Base-by-base conservation (phyloP, 2,888 invertebrate species). In the Dinocampus coccinellae region DNA sequence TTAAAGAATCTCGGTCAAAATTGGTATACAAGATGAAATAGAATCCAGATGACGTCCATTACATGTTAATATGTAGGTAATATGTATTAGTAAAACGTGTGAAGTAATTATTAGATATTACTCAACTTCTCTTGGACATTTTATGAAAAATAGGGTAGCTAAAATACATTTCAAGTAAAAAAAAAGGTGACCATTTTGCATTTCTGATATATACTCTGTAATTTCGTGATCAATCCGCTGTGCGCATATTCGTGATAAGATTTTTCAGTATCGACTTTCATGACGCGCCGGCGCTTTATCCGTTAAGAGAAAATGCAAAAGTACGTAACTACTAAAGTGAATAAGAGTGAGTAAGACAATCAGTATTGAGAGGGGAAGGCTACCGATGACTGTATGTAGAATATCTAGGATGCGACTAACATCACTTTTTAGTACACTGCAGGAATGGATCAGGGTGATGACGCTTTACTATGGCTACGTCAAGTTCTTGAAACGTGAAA, bases 271-370 rank as follows among this genome's bases (percentile, higher is more conserved):
- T 86, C 81, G 85, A 85, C 85, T 83, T 81, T 77, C 70, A 69
- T 73, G 78, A 70, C n/a, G 85, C 85, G 85, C 85, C 85, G 85
- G 85, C 85, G 85, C 85, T 77, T 75, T 75, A 71, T 71, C 72
- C 64, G 26, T 72, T 22, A 57, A 9, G 24, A 67, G 29, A 42
- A 16, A 60, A 39, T 33, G 55, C 24, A 10, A 58, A 55, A 52
- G 34, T 53, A 34, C 33, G 34, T 53, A 34, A 64, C 33, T 11
- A 64, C 53, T 36, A 24, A 62, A 39, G 68, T 73, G 70, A 55
- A 73, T 64, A 70, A 71, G 69, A 73, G 72, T 67, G 63, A n/a
- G 65, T 66, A 74, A 64, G 70, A 69, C 62, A 72, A 61, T 66
- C 65, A 74, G 73, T 20, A 22, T 70, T 61, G 73, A 66, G 70